Evolutionary conservation across 2,888 invertebrate species (phyloP).

Genomic region (Eupithecia exiguata): DNA sequence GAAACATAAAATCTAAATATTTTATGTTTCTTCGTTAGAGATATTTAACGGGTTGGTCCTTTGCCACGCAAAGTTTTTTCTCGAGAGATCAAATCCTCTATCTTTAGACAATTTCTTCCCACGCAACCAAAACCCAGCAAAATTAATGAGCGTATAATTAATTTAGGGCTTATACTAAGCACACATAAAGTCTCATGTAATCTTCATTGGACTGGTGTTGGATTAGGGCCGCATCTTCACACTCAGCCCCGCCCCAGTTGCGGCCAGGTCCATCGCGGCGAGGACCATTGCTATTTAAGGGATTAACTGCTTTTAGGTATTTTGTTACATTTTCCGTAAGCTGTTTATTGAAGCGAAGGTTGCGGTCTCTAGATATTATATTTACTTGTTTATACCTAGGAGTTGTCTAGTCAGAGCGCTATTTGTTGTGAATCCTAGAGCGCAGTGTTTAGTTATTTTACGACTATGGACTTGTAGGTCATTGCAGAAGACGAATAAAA

Average conservation of each 20-base stretch:
- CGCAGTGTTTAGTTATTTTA: constrained; percentile 1
- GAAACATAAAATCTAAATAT: too few species aligned
- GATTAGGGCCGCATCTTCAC: constrained; percentile 32
- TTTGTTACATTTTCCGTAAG: constrained; percentile 16
- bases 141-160: constrained; percentile 30
- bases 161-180: constrained; percentile 6
- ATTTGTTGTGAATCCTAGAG: constrained; percentile 5
- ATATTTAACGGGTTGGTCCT: neutral
- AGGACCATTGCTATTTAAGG: constrained; percentile 17
- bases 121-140: constrained; percentile 7
- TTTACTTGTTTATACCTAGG: neutral
- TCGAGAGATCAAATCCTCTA: neutral
- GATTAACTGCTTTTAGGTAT: constrained; percentile 8
- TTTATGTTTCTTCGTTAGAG: neutral
- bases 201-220: constrained; percentile 21
- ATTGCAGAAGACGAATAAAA: constrained; percentile 20
- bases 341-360: constrained; percentile 3
- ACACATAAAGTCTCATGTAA: constrained; percentile 22
- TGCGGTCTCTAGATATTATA: neutral
- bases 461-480: constrained; percentile 16
- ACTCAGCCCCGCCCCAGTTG: constrained; percentile 11
- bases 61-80: neutral
- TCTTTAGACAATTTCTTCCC: neutral
- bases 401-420: neutral
- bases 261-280: neutral